Evolutionary conservation across 2,113 vertebrate genomes (phyloP).

Genomic region (Prunella himalayana): DNA sequence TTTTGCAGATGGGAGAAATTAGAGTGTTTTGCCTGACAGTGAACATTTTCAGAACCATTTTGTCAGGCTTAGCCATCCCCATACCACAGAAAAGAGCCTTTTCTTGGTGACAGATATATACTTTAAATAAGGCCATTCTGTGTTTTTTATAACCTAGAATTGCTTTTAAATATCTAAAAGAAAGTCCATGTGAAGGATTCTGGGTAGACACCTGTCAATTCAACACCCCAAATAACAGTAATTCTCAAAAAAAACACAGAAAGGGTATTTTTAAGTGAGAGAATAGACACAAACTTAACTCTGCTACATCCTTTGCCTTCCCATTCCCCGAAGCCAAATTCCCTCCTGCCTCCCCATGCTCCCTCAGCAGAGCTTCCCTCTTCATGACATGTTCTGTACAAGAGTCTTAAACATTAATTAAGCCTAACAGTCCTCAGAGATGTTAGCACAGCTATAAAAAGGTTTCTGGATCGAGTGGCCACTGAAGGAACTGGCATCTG

Average conservation of each 20-base stretch:
- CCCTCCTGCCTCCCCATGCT: neutral
- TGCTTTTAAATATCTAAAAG: neutral
- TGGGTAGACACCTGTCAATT: neutral
- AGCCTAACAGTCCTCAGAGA: conserved; percentile 37
- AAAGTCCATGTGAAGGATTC: neutral
- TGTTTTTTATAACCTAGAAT: neutral
- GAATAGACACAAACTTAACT: neutral
- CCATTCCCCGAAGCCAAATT: neutral
- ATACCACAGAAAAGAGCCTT: neutral
- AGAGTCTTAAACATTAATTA: conserved; percentile 46
- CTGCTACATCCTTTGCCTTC: neutral
- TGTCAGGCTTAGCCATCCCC: neutral
- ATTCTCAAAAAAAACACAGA: neutral
- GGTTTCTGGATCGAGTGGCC: neutral
- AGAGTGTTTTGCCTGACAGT: neutral
- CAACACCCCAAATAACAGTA: neutral
- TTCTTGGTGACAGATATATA: neutral
- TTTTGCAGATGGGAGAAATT: neutral
- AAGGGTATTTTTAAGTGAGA: neutral
- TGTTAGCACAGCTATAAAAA: conserved; percentile 46
- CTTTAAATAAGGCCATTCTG: neutral
- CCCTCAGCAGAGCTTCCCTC: neutral
- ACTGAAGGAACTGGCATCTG: conserved; percentile 55
- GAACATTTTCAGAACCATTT: neutral
- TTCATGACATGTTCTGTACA: neutral